Evolutionary conservation across 2,113 vertebrate genomes (phyloP).

Genomic region (Rhombomys opimus): DNA sequence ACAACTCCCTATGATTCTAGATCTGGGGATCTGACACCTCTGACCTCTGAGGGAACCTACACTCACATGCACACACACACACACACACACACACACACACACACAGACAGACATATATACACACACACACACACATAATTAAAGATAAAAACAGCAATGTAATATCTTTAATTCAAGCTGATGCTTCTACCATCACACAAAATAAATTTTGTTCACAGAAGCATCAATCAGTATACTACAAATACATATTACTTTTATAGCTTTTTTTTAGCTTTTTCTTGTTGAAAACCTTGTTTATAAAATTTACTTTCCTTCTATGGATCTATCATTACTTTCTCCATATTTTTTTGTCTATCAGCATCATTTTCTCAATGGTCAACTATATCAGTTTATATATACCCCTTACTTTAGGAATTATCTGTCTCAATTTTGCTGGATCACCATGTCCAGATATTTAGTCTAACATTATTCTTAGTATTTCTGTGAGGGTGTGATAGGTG

Average conservation of each 20-base stretch:
- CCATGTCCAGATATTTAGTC: background rate
- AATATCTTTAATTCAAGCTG: constrained; percentile 43
- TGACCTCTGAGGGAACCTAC: background rate
- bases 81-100: background rate
- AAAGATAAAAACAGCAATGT: constrained; percentile 12
- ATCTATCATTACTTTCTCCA: constrained; percentile 35
- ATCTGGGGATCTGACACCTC: background rate
- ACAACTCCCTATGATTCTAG: background rate
- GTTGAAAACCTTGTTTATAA: constrained; percentile 1
- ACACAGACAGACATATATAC: background rate
- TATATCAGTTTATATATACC: background rate
- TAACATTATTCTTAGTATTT: background rate
- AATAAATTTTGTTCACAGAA: constrained; percentile 43
- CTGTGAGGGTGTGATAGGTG: background rate
- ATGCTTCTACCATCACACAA: constrained; percentile 32
- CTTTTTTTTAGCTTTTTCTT: background rate
- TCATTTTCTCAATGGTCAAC: constrained; percentile 42
- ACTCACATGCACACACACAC: background rate
- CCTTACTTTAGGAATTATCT: background rate
- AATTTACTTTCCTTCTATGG: background rate
- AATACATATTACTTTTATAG: constrained; percentile 3
- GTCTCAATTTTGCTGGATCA: background rate
- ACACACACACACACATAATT: background rate
- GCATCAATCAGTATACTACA: constrained; percentile 47
- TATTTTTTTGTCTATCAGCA: background rate